Conservation (phyloP, 30 jellyfish, hydroid and myxozoan species). For the Rhopilema esculentum region DNA sequence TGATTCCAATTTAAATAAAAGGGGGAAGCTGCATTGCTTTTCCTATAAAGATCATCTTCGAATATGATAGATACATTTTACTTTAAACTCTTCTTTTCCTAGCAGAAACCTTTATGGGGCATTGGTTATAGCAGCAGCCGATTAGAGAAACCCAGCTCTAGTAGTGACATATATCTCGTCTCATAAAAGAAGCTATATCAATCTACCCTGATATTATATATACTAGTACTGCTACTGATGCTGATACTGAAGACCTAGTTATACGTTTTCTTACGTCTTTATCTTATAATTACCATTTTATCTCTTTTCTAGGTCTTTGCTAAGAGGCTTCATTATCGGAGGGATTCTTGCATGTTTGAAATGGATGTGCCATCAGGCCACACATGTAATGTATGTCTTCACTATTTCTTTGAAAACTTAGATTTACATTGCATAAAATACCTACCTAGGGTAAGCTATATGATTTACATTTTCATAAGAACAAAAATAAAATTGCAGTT, state of each 20-base stretch:
- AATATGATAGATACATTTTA: neutral
- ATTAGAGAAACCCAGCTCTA: no score
- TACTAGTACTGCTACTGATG: no score
- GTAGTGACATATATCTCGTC: no score
- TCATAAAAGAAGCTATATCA: no score
- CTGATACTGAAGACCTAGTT: neutral
- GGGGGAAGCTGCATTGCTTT: neutral
- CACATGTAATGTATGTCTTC: constrained; percentile 53
- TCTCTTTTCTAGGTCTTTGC: constrained; percentile 69
- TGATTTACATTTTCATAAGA: no score
- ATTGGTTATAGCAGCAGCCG: no score
- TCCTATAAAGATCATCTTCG: neutral
- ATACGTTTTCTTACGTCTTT: neutral
- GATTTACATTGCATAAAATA: neutral
- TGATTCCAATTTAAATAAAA: neutral
- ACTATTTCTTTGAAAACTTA: neutral
- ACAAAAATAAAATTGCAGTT: no score
- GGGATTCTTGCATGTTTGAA: constrained; percentile 68
- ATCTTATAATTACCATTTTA: neutral
- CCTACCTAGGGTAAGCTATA: no score
- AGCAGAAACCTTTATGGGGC: no score
- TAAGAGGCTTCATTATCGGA: constrained; percentile 68
- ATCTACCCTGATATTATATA: no score
- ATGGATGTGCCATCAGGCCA: constrained; percentile 71
- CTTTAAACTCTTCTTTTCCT: no score